Percentiles rank a stretch among this genome's conserved stretches.
These are phyloP conservation scores for Sprattus sprattus DNA, from an alignment of 2,113 vertebrate species.

Conservation along the genomic window DNA sequence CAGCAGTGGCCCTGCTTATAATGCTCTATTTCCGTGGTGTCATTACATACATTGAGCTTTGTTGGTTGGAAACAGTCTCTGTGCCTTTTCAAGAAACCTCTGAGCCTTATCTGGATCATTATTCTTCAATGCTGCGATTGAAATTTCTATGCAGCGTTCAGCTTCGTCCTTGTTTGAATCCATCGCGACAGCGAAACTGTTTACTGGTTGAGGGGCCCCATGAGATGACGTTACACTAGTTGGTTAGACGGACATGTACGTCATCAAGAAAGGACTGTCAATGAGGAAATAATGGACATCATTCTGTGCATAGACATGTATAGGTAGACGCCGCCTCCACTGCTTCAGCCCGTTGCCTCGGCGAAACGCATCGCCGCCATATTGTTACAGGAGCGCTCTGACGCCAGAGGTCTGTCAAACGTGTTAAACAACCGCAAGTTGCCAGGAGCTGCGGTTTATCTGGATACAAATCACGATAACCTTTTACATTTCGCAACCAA, in stretches of 20 bases:
- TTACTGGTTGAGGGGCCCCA: constrained; percentile 61
- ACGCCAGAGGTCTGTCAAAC: too few species aligned
- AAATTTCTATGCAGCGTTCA: constrained; percentile 89
- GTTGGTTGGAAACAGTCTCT: constrained; percentile 85
- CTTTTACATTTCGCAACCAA: too few species aligned
- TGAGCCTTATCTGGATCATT: constrained; percentile 80
- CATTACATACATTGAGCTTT: constrained; percentile 78
- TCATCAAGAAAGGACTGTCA: not conserved
- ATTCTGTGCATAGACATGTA: too few species aligned
- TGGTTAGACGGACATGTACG: not conserved
- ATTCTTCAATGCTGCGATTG: constrained; percentile 74
- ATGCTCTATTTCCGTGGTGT: constrained; percentile 19
- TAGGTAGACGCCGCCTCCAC: too few species aligned
- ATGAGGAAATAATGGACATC: too few species aligned
- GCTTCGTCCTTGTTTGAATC: constrained; percentile 99
- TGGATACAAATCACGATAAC: too few species aligned
- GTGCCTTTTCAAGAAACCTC: constrained; percentile 90
- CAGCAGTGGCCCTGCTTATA: not conserved
- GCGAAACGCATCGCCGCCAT: too few species aligned
- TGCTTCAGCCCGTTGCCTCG: too few species aligned
- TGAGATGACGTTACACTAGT: constrained; percentile 49
- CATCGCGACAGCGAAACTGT: constrained; percentile 80
- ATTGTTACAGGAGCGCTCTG: too few species aligned
- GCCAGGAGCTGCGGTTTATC: too few species aligned
- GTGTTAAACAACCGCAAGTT: too few species aligned